Evolutionary conservation across 2,888 invertebrate species (phyloP).

Genomic region (Heliconius aoede): DNA sequence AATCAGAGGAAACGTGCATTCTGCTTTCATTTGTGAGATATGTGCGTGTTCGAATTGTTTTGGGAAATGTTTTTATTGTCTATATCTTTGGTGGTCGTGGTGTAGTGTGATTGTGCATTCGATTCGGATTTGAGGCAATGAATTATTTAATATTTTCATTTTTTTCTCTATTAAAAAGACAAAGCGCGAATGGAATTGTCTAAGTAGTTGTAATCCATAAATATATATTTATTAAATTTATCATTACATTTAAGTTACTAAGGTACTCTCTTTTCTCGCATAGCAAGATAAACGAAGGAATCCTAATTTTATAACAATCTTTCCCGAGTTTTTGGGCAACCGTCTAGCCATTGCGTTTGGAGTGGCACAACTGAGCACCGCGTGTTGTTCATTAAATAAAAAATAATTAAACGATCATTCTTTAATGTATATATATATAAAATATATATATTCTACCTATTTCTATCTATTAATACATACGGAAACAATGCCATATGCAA

Average conservation of each 20-base stretch:
- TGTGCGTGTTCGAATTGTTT: conserved; percentile 13
- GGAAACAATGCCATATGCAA: conserved; percentile 46
- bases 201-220: too few relatives aligned
- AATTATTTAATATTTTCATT: background rate
- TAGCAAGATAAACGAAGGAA: background rate
- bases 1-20: conserved; percentile 50
- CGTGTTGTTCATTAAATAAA: too few relatives aligned
- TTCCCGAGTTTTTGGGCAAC: background rate
- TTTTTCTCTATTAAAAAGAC: background rate
- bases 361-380: too few relatives aligned
- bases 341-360: background rate
- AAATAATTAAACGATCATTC: too few relatives aligned
- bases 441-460: background rate
- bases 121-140: background rate
- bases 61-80: background rate
- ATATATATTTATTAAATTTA: too few relatives aligned
- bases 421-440: too few relatives aligned
- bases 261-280: too few relatives aligned
- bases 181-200: background rate
- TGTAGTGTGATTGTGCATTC: background rate
- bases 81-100: background rate
- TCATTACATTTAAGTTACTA: too few relatives aligned
- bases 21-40: conserved; percentile 16
- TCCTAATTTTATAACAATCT: background rate
- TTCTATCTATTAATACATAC: background rate